Evolutionary conservation across 2,888 invertebrate species (phyloP), one percentile per base, ranked within the genome.

Genomic region (Leuctra nigra): DNA sequence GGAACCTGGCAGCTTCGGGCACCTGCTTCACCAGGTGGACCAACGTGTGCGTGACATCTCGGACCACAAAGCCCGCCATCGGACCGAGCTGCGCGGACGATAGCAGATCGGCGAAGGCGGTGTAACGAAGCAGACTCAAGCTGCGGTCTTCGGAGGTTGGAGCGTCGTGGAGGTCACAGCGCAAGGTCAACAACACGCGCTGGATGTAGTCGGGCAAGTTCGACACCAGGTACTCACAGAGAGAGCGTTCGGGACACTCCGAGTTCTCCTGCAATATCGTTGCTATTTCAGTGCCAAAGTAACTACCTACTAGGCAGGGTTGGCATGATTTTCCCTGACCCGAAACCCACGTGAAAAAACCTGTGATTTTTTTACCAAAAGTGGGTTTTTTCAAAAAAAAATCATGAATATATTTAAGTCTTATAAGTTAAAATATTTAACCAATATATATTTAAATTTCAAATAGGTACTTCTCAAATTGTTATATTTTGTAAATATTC

Each of bases 71-170:
- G 9, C 16, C 23, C 6, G 77, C 75, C n/a, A 81, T 73, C 1
- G 71, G 64, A 47, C 72, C 66, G 4, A 70, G 69, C 20, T 64
- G 61, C 1, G 70, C 67, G 11, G 39, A 24, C 14, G 77, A 65
- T 33, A 75, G 67, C 20, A 75, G 69, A 7, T 77, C 65, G 20
- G 71, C 69, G 60, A 83, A 77, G 1, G 74, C 75, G 2, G 76
- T 66, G 61, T 79, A 84, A 0, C 79, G 75, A 64, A 83, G 76
- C 36, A 86, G 71, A 13, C 74, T 71, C 54, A 77, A 67, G 1
- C 80, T 65, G 68, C 78, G 81, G 39, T 76, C 74, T 61, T 81
- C 78, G 4, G 72, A 66, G 24, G 77, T 70, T 16, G 70, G 69
- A 58, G 75, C 74, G 13, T 70, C 67, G 24, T 77, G 68, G 4